Evolutionary conservation across 1,140 invertebrate species (phyloP).

Genomic region (Bombus turneri): DNA sequence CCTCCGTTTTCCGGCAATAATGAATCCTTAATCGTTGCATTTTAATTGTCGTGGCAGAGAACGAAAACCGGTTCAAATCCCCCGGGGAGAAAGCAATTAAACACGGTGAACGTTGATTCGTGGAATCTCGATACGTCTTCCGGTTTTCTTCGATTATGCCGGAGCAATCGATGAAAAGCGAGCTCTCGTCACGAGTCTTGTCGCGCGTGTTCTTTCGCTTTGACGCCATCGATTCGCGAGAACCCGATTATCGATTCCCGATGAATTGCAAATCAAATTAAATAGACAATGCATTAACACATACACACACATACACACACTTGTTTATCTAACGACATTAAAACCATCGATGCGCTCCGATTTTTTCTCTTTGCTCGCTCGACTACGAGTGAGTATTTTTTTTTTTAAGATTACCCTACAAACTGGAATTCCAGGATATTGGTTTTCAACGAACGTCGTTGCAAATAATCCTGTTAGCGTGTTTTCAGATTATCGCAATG

Average conservation of each 20-base stretch:
- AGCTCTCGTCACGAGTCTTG: not conserved
- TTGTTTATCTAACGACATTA: not conserved
- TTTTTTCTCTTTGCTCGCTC: not conserved
- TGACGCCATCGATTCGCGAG: not conserved
- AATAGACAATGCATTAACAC: not conserved
- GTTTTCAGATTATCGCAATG: constrained; percentile 38
- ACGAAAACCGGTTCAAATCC: not conserved
- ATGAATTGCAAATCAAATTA: constrained; percentile 33
- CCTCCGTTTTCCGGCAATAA: constrained; percentile 44
- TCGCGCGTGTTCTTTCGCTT: not conserved
- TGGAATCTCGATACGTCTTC: constrained; percentile 18
- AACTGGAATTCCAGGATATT: not conserved
- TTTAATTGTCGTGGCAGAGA: constrained; percentile 46
- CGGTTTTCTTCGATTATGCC: not conserved
- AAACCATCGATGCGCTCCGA: not conserved
- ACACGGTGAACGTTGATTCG: constrained; percentile 5
- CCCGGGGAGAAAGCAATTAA: constrained; percentile 47
- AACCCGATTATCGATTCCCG: not conserved
- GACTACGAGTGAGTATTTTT: not conserved
- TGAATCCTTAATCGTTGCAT: constrained; percentile 58
- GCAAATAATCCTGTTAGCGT: not conserved
- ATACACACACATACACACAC: no score
- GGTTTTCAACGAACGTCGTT: not conserved
- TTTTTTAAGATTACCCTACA: not conserved
- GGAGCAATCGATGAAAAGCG: not conserved